Base-by-base conservation (phyloP, 2,888 invertebrate genomes). In the Chrysina gloriosa region DNA sequence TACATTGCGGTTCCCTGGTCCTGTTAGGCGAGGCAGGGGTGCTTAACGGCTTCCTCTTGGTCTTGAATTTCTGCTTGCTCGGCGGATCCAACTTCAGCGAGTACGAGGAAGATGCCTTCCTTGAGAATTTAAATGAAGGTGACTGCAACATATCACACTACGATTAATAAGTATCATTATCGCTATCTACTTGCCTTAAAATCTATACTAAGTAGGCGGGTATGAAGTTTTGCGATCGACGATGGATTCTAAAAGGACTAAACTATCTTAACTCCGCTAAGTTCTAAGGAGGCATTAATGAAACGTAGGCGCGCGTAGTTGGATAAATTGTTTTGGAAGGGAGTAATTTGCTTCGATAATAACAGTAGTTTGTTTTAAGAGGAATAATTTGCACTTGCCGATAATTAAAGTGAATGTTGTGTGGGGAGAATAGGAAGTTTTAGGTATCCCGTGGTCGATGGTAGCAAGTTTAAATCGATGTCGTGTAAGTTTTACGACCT, bases 101-200 rank as follows among this genome's bases (percentile, higher is more conserved):
- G 87, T 96, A 97, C 84, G 96, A 96, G 79, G 96, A 96, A 77
- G 96, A 95, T 81, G 96, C 96, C 89, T 97, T 97, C 85, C 97
- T 91, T 84, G 96, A 95, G 88, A 96, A 96, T 89, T 96, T 96
- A 91, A 96, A 97, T 86, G 96, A 94, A 84, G 96, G 96, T 87
- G 95, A 96, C 97, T 97, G 92, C 85, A 91, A 90, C 85, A 86
- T 84, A 86, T 87, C 87, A 86, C 86, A 87, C 87, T 87, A 79
- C 81, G 76, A 78, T 80, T 79, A 82, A 69, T 69, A 69, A 69
- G 69, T 69, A 69, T 69, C 48, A 56, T 65, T 69, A 69, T 64
- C 21, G 39, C 58, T 50, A 58, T 42, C 42, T 50, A 61, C 58
- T 42, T 54, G 63, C 68, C 68, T 63, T 61, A 61, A 25, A 27